Conservation (phyloP, 2,888 invertebrate species). For the Drosophila austrosaltans region DNA sequence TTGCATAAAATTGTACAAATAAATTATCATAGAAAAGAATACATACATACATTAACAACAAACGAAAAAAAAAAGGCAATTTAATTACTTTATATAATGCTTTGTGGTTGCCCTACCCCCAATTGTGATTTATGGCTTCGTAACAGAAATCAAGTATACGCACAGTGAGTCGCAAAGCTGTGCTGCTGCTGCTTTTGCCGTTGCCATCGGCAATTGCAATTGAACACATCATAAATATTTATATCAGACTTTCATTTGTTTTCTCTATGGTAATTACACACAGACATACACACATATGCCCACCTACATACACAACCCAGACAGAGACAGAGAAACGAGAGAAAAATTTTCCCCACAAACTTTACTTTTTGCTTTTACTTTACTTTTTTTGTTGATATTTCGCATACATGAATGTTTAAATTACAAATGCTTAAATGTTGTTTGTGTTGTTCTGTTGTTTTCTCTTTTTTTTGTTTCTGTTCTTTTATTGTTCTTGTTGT, state of each 20-base stretch:
- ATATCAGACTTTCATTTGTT: constrained; percentile 56
- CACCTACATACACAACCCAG: neutral
- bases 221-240: constrained; percentile 74
- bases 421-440: constrained; percentile 41
- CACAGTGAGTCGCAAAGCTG: constrained; percentile 21
- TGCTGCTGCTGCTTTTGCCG: neutral
- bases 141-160: constrained; percentile 67
- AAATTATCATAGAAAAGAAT: constrained; percentile 44
- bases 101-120: neutral
- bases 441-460: constrained; percentile 32
- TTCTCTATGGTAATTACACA: constrained; percentile 63
- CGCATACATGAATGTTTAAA: constrained; percentile 65
- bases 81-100: constrained; percentile 17
- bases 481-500: constrained; percentile 41
- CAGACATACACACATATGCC: neutral
- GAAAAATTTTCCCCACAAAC: neutral
- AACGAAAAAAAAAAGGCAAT: neutral
- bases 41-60: constrained; percentile 36
- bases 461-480: constrained; percentile 56
- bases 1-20: constrained; percentile 37
- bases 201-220: constrained; percentile 58
- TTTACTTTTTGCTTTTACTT: constrained; percentile 29
- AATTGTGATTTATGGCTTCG: constrained; percentile 50
- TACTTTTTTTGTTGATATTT: constrained; percentile 62
- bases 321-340: neutral